phyloP scores from a whole-genome alignment of 2,888 invertebrate species.

The Mythimna lalbum region DNA sequence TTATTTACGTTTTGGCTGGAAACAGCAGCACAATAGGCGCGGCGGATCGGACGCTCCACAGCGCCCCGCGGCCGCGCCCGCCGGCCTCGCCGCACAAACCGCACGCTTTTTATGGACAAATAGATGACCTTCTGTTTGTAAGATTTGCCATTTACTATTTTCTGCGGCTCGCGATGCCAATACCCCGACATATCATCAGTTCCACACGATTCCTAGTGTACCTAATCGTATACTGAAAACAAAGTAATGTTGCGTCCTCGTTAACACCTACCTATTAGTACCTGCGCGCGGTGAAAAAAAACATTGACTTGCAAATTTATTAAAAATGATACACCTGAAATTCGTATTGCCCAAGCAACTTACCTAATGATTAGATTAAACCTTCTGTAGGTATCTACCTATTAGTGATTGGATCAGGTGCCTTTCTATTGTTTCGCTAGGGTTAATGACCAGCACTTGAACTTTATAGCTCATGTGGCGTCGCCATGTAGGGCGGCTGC shows the following conservation, averaged over 20 bases:
- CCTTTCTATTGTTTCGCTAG: conserved; percentile 27
- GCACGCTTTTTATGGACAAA: conserved; percentile 74
- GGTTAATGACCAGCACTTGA: conserved; percentile 58
- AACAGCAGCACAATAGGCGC: conserved; percentile 87
- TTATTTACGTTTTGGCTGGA: conserved; percentile 90
- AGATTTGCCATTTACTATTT: conserved; percentile 47
- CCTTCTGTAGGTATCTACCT: neutral
- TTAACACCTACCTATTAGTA: neutral
- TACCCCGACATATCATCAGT: neutral
- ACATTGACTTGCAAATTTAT: conserved; percentile 12
- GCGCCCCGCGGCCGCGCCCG: conserved; percentile 71
- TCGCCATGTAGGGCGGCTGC: conserved; percentile 22
- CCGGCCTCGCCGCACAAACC: conserved; percentile 59
- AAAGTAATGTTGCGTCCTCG: neutral
- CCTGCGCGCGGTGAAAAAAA: conserved; percentile 12
- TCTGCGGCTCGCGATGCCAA: conserved; percentile 38
- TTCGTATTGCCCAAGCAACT: conserved; percentile 10
- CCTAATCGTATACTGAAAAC: neutral
- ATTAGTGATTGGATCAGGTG: conserved; percentile 9
- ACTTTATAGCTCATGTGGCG: conserved; percentile 42
- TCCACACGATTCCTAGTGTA: neutral
- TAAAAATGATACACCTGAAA: conserved; percentile 9
- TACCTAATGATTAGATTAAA: conserved; percentile 5
- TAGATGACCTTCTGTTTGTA: conserved; percentile 78
- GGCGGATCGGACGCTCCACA: conserved; percentile 83